A percentile compares a stretch with the other conserved stretches of the same genome.
phyloP scores from a whole-genome alignment of 2,888 invertebrate genomes.

The Morpho deidamia region DNA sequence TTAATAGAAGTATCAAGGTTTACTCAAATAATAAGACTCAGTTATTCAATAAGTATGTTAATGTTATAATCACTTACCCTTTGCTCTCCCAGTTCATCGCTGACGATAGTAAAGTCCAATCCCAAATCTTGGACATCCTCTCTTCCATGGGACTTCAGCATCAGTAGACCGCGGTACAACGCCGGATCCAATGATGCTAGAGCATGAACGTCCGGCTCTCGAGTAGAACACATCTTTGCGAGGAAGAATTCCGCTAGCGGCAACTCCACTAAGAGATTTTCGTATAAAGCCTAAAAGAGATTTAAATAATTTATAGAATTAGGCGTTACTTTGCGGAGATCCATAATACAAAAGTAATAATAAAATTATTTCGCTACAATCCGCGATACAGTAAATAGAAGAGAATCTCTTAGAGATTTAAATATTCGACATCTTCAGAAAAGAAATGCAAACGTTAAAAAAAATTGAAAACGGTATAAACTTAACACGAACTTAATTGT shows the following conservation, averaged over 20 bases:
- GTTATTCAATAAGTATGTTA: neutral
- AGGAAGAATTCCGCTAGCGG: conserved; percentile 98
- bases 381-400: too few species aligned
- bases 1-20: too few species aligned
- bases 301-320: too few species aligned
- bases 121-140: conserved; percentile 93
- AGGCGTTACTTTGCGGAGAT: too few species aligned
- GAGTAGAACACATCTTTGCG: conserved; percentile 81
- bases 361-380: too few species aligned
- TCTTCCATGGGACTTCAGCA: conserved; percentile 87
- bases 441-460: too few species aligned
- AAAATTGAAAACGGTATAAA: neutral
- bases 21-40: too few species aligned
- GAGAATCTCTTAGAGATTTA: too few species aligned
- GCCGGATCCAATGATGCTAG: conserved; percentile 95
- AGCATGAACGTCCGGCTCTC: conserved; percentile 94
- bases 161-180: conserved; percentile 93
- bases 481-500: too few species aligned
- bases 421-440: too few species aligned
- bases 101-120: conserved; percentile 94
- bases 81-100: conserved; percentile 93
- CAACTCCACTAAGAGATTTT: conserved; percentile 95
- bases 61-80: conserved; percentile 67
- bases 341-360: too few species aligned
- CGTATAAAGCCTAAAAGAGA: conserved; percentile 88